Conservation (phyloP, 2,888 invertebrate species). For the Tachina grossa region DNA sequence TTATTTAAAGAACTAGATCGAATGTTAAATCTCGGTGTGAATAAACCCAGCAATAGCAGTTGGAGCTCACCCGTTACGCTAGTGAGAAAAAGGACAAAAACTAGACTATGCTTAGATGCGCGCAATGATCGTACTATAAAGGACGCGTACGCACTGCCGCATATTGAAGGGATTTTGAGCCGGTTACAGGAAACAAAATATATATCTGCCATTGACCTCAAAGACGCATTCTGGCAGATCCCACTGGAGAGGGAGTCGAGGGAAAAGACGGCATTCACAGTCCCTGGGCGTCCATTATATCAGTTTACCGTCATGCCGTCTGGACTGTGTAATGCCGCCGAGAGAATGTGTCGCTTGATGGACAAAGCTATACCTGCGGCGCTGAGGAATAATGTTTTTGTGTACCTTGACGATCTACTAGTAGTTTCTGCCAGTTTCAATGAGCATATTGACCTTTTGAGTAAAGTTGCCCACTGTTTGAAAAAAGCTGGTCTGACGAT, state of each 20-base stretch:
- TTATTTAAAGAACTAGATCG: constrained; percentile 71
- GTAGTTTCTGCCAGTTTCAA: constrained; percentile 29
- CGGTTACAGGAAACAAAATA: constrained; percentile 42
- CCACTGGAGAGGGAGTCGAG: neutral
- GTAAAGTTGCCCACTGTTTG: constrained; percentile 14
- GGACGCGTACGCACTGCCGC: constrained; percentile 1
- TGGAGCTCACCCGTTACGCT: constrained; percentile 53
- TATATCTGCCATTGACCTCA: constrained; percentile 62
- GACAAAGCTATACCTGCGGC: constrained; percentile 14
- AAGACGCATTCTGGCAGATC: constrained; percentile 43
- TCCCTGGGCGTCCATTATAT: neutral
- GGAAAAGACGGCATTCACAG: no score
- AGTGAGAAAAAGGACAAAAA: constrained; percentile 41
- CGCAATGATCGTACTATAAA: constrained; percentile 1
- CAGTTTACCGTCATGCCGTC: neutral
- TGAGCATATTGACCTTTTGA: constrained; percentile 14
- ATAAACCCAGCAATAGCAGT: constrained; percentile 46
- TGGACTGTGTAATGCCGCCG: constrained; percentile 2
- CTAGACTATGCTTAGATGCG: neutral
- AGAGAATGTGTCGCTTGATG: constrained; percentile 58
- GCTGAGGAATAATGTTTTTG: neutral
- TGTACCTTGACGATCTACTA: constrained; percentile 22
- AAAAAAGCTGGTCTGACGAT: constrained; percentile 20
- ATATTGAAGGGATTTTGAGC: constrained; percentile 5
- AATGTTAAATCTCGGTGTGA: constrained; percentile 73